Evolutionary conservation across 2,113 vertebrate genomes (phyloP).

Genomic region (Prietella phreatophila): DNA sequence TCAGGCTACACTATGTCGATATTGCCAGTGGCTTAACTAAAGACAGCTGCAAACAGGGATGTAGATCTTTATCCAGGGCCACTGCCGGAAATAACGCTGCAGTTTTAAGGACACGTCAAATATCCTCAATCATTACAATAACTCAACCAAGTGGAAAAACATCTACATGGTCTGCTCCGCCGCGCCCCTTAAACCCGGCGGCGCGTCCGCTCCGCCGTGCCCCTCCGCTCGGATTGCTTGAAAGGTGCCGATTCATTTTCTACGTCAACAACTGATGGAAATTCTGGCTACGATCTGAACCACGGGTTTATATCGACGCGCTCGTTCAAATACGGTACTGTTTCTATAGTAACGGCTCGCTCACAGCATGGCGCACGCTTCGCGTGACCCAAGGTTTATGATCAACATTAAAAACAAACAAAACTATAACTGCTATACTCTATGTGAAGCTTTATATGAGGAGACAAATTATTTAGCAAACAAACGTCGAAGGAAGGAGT

Average conservation of each 20-base stretch:
- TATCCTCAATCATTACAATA: neutral
- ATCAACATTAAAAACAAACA: neutral
- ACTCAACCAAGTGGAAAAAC: neutral
- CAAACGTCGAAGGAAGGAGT: neutral
- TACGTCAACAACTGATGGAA: too few relatives aligned
- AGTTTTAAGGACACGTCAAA: neutral
- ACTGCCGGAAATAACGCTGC: slow-evolving; percentile 22
- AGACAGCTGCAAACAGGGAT: slow-evolving; percentile 28
- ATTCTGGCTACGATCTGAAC: neutral
- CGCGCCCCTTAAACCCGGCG: too few relatives aligned
- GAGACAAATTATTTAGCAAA: neutral
- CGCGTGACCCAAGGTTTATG: neutral
- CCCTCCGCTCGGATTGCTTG: too few relatives aligned
- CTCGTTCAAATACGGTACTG: neutral
- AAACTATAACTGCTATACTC: neutral
- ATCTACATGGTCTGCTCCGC: neutral
- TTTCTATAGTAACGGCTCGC: neutral
- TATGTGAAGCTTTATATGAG: neutral
- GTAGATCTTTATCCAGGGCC: slow-evolving; percentile 9
- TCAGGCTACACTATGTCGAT: slow-evolving; percentile 3
- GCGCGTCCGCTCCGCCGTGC: too few relatives aligned
- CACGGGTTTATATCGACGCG: neutral
- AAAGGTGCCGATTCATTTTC: too few relatives aligned
- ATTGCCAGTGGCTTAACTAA: slow-evolving; percentile 24
- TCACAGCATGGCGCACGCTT: neutral